These are phyloP conservation scores for Eulemur rubriventer DNA, from an alignment of 2,797 vertebrate genomes.

Conservation along the genomic window DNA sequence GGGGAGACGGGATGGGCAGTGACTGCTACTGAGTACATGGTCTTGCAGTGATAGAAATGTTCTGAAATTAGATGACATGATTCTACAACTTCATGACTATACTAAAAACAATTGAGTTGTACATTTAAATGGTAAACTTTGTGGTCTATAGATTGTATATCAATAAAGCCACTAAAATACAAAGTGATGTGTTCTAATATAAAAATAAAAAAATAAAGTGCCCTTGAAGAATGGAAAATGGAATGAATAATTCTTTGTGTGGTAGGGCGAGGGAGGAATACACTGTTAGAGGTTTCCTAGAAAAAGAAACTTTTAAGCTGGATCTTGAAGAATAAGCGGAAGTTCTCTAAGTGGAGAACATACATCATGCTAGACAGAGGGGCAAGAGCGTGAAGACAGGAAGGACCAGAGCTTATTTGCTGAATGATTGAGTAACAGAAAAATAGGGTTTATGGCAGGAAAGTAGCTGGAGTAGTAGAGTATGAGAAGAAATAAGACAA, in stretches of 20 bases:
- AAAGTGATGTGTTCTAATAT: neutral
- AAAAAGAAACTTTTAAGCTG: neutral
- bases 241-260: neutral
- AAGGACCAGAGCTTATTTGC: neutral
- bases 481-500: neutral
- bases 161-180: neutral
- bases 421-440: neutral
- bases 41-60: neutral
- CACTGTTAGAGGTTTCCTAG: neutral
- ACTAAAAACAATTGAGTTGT: neutral
- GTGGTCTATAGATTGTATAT: neutral
- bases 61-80: neutral
- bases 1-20: accelerated
- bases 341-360: neutral
- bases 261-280: neutral
- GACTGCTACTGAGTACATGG: neutral
- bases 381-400: neutral
- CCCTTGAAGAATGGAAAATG: neutral
- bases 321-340: neutral
- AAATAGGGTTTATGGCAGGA: neutral
- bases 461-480: neutral
- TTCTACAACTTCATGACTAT: neutral
- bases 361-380: neutral
- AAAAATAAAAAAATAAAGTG: neutral
- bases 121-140: neutral